phyloP scores from a whole-genome alignment of 2,113 vertebrate species.

The zebrafish (Danio rerio) region DNA sequence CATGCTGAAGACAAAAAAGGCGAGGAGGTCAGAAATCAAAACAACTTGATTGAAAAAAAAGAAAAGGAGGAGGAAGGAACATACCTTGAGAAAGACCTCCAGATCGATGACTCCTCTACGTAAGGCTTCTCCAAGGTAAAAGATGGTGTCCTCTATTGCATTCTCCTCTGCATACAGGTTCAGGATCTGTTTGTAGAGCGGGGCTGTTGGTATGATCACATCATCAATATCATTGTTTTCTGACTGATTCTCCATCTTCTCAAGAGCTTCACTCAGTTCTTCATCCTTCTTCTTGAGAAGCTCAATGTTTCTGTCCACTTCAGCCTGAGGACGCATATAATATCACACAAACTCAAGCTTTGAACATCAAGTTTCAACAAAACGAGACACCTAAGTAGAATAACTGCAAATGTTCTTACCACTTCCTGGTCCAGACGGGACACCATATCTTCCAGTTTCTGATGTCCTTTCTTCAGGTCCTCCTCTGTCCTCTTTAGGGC shows the following conservation, averaged over 20 bases:
- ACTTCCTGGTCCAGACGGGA: constrained; percentile 96
- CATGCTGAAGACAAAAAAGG: constrained; percentile 81
- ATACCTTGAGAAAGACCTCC: constrained; percentile 97
- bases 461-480: constrained; percentile 96
- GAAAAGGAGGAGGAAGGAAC: background rate
- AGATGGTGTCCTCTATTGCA: constrained; percentile 98
- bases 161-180: constrained; percentile 98
- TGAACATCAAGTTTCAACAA: background rate
- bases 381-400: background rate
- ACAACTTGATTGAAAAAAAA: background rate
- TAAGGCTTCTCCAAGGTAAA: constrained; percentile 96
- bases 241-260: constrained; percentile 99
- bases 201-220: constrained; percentile 95
- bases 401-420: constrained; percentile 75
- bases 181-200: constrained; percentile 97
- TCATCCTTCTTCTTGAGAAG: constrained; percentile 97
- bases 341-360: background rate
- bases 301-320: constrained; percentile 97
- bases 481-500: constrained; percentile 96
- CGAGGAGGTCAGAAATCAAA: background rate
- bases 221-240: constrained; percentile 99
- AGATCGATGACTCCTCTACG: constrained; percentile 95
- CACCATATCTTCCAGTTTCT: constrained; percentile 97
- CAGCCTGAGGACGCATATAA: constrained; percentile 75
- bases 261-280: constrained; percentile 93